These are phyloP conservation scores for Alsophila aescularia DNA, from an alignment of 2,888 invertebrate species.

Conservation along the genomic window DNA sequence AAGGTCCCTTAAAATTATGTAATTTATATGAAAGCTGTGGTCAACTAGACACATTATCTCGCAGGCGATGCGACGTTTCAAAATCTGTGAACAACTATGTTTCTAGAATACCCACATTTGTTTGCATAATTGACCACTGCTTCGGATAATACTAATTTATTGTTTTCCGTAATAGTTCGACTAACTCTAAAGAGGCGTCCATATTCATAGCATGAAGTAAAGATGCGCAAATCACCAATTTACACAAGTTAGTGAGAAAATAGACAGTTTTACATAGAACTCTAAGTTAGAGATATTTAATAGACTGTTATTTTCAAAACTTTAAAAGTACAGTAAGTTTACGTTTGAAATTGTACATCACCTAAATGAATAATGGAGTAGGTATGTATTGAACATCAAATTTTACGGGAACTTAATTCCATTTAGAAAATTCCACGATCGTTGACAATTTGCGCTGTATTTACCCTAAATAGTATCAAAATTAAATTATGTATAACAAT, in stretches of 20 bases:
- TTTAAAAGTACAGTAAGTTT: constrained; percentile 59
- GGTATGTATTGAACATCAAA: constrained; percentile 42
- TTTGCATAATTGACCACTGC: constrained; percentile 77
- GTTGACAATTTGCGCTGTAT: constrained; percentile 55
- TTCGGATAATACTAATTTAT: constrained; percentile 42
- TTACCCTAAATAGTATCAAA: constrained; percentile 47
- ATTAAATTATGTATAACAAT: constrained; percentile 45
- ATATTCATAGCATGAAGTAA: constrained; percentile 80
- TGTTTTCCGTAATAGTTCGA: constrained; percentile 64
- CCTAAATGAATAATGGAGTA: constrained; percentile 62
- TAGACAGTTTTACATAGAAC: constrained; percentile 65
- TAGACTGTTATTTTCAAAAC: constrained; percentile 63
- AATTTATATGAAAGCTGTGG: constrained; percentile 76
- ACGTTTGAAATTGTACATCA: constrained; percentile 65
- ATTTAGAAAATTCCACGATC: constrained; percentile 68
- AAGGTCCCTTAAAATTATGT: constrained; percentile 84
- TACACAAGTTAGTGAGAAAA: constrained; percentile 73
- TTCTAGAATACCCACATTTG: constrained; percentile 42
- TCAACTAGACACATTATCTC: constrained; percentile 66
- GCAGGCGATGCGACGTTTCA: constrained; percentile 19
- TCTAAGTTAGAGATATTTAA: constrained; percentile 68
- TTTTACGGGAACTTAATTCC: constrained; percentile 82
- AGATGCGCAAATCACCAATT: constrained; percentile 79
- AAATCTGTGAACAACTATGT: constrained; percentile 40
- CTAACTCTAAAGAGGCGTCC: constrained; percentile 82